Conservation (phyloP, 1,140 invertebrate genomes). For the Adelges cooleyi region DNA sequence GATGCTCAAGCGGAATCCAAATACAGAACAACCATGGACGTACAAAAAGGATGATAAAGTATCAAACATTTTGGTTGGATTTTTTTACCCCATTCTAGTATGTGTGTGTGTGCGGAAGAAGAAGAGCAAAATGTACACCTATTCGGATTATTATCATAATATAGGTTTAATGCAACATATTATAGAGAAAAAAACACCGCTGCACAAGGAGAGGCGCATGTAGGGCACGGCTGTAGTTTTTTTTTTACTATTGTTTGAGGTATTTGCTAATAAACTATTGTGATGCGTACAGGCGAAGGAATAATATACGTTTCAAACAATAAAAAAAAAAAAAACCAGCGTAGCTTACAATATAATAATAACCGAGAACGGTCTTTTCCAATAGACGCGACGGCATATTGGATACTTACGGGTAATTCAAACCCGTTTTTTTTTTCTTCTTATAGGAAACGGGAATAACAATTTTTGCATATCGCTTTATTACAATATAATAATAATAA, state of each 20-base stretch:
- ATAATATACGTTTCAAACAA: conserved; percentile 16
- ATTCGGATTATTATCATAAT: no score
- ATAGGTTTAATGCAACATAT: no score
- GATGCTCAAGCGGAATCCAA: no score
- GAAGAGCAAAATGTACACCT: background rate
- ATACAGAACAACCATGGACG: background rate
- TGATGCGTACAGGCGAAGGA: background rate
- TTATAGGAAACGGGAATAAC: no score
- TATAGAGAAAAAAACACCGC: background rate
- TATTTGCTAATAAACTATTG: conserved; percentile 23
- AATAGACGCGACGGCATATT: background rate
- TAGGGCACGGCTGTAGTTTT: background rate
- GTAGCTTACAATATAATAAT: background rate
- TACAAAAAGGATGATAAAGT: background rate
- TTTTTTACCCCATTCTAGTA: no score
- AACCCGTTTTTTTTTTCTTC: background rate
- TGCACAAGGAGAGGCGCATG: background rate
- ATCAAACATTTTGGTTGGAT: no score
- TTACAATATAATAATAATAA: no score
- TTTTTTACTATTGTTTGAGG: conserved; percentile 3
- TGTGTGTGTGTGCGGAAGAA: background rate
- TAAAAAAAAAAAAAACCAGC: background rate
- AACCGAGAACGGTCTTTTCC: background rate
- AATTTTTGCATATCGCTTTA: no score
- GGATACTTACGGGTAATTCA: background rate